These are phyloP conservation scores for Pseudomugil gertrudae DNA, from an alignment of 2,797 vertebrate species.

Conservation along the genomic window DNA sequence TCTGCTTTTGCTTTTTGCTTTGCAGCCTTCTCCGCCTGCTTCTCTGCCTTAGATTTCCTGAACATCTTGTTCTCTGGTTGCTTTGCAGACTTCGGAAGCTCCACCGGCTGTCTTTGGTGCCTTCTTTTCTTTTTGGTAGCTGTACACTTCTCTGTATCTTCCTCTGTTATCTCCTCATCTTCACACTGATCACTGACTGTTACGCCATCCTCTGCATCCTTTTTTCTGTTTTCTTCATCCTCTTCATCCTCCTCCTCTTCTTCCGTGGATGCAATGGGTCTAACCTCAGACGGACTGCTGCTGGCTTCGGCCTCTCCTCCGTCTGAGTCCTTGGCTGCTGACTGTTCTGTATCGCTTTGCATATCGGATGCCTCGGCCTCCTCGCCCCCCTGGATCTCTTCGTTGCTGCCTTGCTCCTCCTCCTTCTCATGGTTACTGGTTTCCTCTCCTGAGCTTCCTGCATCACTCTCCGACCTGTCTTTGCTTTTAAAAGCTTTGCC, in stretches of 20 bases:
- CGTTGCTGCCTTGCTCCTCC: slow-evolving; percentile 53
- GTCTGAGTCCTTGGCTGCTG: slow-evolving; percentile 35
- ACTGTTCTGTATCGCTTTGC: slow-evolving; percentile 45
- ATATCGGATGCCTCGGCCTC: slow-evolving; percentile 44
- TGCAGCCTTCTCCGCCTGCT: slow-evolving; percentile 55
- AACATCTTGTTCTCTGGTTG: slow-evolving; percentile 63
- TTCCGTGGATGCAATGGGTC: slow-evolving; percentile 36
- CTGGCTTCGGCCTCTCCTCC: slow-evolving; percentile 32
- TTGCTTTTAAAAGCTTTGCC: slow-evolving; percentile 32
- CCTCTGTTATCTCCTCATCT: slow-evolving; percentile 40
- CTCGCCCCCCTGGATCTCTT: slow-evolving; percentile 60
- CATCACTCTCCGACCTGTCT: slow-evolving; percentile 61
- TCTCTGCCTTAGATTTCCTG: slow-evolving; percentile 63
- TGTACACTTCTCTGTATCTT: slow-evolving; percentile 13
- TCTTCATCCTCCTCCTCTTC: slow-evolving; percentile 46
- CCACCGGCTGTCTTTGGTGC: not conserved
- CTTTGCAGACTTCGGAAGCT: slow-evolving; percentile 1
- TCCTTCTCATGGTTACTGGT: slow-evolving; percentile 56
- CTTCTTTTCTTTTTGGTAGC: slow-evolving; percentile 10
- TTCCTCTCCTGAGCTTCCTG: slow-evolving; percentile 63
- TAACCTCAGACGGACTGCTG: slow-evolving; percentile 38
- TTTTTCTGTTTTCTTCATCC: slow-evolving; percentile 38
- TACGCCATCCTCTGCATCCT: slow-evolving; percentile 28
- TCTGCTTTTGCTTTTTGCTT: slow-evolving; percentile 68
- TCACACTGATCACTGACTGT: slow-evolving; percentile 28